These are phyloP conservation scores for Podarcis raffonei DNA, from an alignment of 2,113 vertebrate genomes.

Conservation along the genomic window DNA sequence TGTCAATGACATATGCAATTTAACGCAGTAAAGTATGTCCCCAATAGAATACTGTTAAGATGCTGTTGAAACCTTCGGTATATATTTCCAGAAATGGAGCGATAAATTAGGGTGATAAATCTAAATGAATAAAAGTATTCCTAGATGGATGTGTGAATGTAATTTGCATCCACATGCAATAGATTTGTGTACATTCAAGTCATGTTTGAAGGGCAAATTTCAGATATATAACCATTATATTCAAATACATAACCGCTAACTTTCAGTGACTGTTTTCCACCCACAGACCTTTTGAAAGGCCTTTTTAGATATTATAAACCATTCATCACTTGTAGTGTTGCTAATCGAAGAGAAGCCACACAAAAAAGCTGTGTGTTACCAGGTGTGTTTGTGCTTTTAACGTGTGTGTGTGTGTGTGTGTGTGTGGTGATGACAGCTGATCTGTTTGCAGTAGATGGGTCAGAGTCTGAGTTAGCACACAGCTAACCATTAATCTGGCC, in stretches of 20 bases:
- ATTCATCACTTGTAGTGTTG: slow-evolving; percentile 46
- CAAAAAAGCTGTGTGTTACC: neutral
- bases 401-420: neutral
- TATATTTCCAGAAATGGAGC: neutral
- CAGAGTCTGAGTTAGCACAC: slow-evolving; percentile 68
- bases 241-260: slow-evolving; percentile 48
- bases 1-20: neutral
- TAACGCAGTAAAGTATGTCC: neutral
- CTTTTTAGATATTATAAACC: slow-evolving; percentile 62
- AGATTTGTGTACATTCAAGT: neutral
- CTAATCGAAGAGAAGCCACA: slow-evolving; percentile 62
- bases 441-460: slow-evolving; percentile 35
- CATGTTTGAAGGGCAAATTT: slow-evolving; percentile 22
- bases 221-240: slow-evolving; percentile 54
- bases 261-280: slow-evolving; percentile 51
- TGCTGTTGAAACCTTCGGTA: neutral
- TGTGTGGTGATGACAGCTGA: neutral
- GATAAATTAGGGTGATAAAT: neutral
- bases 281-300: slow-evolving; percentile 46
- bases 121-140: neutral
- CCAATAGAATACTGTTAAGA: neutral
- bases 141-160: neutral
- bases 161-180: neutral
- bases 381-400: neutral
- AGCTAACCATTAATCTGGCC: slow-evolving; percentile 68